A percentile compares a stretch with the other conserved stretches of the same genome.
phyloP scores from a whole-genome alignment of 2,113 vertebrate species.

The Atlantisia rogersi region DNA sequence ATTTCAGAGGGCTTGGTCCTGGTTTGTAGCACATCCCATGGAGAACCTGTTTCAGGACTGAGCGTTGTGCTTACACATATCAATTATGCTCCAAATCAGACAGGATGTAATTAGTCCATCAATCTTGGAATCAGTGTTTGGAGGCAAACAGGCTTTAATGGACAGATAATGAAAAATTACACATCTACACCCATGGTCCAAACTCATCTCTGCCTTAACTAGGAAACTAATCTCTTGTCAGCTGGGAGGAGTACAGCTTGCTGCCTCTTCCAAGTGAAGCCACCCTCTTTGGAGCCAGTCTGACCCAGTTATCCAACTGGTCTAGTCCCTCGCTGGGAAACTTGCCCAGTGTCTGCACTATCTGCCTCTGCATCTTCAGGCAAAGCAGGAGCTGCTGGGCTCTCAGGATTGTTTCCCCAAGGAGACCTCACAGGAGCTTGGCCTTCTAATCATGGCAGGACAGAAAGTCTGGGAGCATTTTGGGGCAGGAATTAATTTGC shows the following conservation, averaged over 20 bases:
- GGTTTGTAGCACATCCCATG: not conserved
- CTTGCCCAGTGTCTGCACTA: not conserved
- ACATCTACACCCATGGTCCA: not conserved
- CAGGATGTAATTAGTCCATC: conserved; percentile 56
- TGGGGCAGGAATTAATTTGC: not conserved
- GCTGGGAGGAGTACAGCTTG: not conserved
- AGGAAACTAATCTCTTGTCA: not conserved
- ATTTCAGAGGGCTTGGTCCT: conserved; percentile 39
- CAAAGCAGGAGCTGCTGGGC: not conserved
- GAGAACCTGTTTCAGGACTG: not conserved
- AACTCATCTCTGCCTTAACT: not conserved
- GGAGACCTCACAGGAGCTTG: not conserved
- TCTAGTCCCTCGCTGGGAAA: not conserved
- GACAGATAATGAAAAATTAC: not conserved
- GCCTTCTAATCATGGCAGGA: accelerated
- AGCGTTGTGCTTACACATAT: not conserved
- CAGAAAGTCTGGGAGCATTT: not conserved
- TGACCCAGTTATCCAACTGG: not conserved
- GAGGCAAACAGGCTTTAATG: conserved; percentile 24
- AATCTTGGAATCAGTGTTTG: not conserved
- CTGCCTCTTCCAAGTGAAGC: not conserved
- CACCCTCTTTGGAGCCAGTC: not conserved
- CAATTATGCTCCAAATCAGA: conserved; percentile 16
- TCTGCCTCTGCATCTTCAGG: not conserved
- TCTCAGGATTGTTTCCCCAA: accelerated